These are phyloP conservation scores for Camponotus vicinus DNA, from an alignment of 1,140 invertebrate genomes.

Conservation along the genomic window DNA sequence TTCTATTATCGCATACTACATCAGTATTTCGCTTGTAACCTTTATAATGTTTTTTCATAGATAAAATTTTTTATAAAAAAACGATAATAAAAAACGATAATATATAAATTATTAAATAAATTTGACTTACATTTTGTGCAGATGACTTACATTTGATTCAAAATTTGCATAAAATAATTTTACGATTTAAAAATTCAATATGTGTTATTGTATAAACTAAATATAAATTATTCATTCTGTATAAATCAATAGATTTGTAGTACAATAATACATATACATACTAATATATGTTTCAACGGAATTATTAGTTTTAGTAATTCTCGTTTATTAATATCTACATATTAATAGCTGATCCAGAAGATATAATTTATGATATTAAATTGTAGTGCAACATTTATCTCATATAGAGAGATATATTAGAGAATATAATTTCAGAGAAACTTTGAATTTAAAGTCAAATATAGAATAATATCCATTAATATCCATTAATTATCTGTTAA, in stretches of 20 bases:
- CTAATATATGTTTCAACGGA: not conserved
- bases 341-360: not conserved
- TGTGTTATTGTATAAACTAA: constrained; percentile 2
- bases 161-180: constrained; percentile 16
- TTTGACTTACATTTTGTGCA: not conserved
- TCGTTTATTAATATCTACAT: not conserved
- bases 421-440: not conserved
- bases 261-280: not conserved
- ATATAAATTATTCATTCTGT: constrained; percentile 12
- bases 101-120: constrained; percentile 2
- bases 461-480: no score
- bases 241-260: not conserved
- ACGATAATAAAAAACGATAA: not conserved
- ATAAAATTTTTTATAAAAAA: not conserved
- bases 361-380: not conserved
- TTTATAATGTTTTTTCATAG: not conserved
- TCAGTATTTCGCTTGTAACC: not conserved
- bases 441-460: not conserved
- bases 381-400: not conserved
- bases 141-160: not conserved
- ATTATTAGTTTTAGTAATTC: not conserved
- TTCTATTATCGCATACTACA: not conserved
- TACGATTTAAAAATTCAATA: constrained; percentile 1
- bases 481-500: no score
- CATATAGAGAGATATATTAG: not conserved